Evolutionary conservation across 2,113 vertebrate genomes (phyloP).

Genomic region (Phylloscopus whistleri): DNA sequence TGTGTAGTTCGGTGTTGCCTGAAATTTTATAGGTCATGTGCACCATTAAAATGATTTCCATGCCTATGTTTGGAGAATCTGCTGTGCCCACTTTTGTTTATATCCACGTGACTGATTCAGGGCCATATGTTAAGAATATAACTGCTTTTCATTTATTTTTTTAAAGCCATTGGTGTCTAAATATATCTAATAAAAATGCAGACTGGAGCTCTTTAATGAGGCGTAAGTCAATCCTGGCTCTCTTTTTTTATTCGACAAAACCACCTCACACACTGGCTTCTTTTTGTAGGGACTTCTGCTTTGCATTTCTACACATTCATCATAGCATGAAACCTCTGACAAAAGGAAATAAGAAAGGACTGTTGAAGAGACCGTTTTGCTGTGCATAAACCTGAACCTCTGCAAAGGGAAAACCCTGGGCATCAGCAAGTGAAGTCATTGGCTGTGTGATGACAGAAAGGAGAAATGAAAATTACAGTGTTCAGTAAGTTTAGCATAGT

Average conservation of each 20-base stretch:
- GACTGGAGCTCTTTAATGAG: conserved; percentile 8
- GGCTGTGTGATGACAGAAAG: not conserved
- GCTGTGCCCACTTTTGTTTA: not conserved
- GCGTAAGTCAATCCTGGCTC: not conserved
- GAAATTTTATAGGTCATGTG: not conserved
- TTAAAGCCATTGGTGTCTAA: not conserved
- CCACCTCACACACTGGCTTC: conserved; percentile 10
- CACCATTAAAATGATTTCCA: not conserved
- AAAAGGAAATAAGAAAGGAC: conserved; percentile 23
- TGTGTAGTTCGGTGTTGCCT: not conserved
- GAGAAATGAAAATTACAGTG: not conserved
- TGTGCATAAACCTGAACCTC: not conserved
- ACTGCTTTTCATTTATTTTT: not conserved
- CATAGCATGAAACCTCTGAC: conserved; percentile 5
- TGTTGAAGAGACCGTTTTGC: not conserved
- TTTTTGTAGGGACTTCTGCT: conserved; percentile 21
- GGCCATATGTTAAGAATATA: not conserved
- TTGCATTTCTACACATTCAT: conserved; percentile 42
- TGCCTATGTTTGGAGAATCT: not conserved
- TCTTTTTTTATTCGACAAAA: not conserved
- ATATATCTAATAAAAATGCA: conserved; percentile 33
- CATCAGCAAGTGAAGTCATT: not conserved
- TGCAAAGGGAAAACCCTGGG: not conserved
- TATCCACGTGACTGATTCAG: not conserved
- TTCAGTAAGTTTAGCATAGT: not conserved